Percentiles rank a stretch among this genome's conserved stretches.
Evolutionary conservation across 2,888 invertebrate genomes (phyloP).

Genomic region (Ligdia adustata): DNA sequence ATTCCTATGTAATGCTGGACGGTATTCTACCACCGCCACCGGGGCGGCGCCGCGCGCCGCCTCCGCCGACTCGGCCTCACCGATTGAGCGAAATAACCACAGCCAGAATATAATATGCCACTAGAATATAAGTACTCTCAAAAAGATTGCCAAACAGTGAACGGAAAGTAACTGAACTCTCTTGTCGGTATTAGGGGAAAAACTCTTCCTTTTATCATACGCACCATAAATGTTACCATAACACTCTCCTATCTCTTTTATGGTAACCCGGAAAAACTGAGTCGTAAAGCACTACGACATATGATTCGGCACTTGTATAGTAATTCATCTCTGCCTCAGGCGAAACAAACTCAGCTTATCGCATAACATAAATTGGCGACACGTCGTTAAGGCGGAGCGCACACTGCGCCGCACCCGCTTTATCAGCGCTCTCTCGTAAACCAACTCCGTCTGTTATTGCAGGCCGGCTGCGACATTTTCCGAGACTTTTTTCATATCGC

Average conservation of each 20-base stretch:
- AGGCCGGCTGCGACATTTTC: conserved; percentile 65
- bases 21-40: conserved; percentile 53
- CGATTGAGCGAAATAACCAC: conserved; percentile 64
- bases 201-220: background rate
- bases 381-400: conserved; percentile 80
- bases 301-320: conserved; percentile 57
- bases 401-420: conserved; percentile 63
- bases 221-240: conserved; percentile 22
- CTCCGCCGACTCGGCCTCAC: no score
- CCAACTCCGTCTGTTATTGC: conserved; percentile 77
- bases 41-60: conserved; percentile 21
- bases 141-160: conserved; percentile 4
- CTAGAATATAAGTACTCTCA: conserved; percentile 27
- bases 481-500: conserved; percentile 77
- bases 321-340: conserved; percentile 68
- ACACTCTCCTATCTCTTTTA: conserved; percentile 42
- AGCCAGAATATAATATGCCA: conserved; percentile 79
- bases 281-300: conserved; percentile 52
- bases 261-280: conserved; percentile 39
- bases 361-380: conserved; percentile 81
- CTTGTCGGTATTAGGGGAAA: conserved; percentile 4
- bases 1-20: conserved; percentile 74
- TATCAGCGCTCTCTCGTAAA: conserved; percentile 80
- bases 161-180: conserved; percentile 8
- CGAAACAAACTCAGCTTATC: conserved; percentile 82